Percentiles rank a stretch among this genome's conserved stretches.
Evolutionary conservation across 2,797 vertebrate genomes (phyloP).

Genomic region (Buceros bicornis): DNA sequence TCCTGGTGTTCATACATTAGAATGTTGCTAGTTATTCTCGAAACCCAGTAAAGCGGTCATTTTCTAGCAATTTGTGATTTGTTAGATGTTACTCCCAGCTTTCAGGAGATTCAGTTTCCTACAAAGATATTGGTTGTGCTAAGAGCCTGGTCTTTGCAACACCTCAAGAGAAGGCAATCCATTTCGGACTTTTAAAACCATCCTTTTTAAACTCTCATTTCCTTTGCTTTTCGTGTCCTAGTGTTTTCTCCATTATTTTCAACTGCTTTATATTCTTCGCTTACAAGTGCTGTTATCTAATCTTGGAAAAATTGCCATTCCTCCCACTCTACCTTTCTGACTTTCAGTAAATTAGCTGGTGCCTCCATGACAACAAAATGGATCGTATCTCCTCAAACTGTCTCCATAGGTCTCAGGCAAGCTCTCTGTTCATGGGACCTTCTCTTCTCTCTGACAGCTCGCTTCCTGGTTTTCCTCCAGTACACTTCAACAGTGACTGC

Average conservation of each 20-base stretch:
- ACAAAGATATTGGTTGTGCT: neutral
- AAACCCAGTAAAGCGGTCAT: neutral
- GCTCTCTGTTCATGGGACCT: neutral
- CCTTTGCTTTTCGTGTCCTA: neutral
- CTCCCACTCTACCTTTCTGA: neutral
- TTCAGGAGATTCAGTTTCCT: neutral
- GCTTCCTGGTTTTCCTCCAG: neutral
- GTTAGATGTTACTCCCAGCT: neutral
- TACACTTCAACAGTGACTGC: neutral
- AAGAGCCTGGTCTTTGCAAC: neutral
- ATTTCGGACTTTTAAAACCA: neutral
- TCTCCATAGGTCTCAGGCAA: neutral
- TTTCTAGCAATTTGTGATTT: neutral
- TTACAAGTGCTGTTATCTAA: neutral
- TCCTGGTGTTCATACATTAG: accelerated
- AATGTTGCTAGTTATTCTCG: neutral
- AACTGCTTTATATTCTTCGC: neutral
- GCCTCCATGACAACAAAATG: slow-evolving; percentile 3
- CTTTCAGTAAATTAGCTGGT: neutral
- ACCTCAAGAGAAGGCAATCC: neutral
- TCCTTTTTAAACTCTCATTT: neutral
- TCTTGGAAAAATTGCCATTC: neutral
- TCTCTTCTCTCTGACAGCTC: neutral
- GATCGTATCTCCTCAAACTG: neutral
- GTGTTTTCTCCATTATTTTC: neutral